Evolutionary conservation across 2,113 vertebrate species (phyloP).

Genomic region (Monarcha castaneiventris): DNA sequence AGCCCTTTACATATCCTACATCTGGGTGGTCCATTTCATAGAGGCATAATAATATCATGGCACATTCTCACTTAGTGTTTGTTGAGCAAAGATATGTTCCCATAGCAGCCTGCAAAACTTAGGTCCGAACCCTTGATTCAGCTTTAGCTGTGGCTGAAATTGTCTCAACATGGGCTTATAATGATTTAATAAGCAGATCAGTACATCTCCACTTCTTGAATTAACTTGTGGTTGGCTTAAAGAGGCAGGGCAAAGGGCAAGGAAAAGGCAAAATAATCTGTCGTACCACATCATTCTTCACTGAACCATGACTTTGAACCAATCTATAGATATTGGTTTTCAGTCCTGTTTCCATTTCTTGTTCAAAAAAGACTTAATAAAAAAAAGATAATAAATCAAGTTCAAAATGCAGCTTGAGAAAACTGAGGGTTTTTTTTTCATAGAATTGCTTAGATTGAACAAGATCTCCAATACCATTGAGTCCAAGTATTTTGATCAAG

Average conservation of each 20-base stretch:
- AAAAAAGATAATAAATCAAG: background rate
- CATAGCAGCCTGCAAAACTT: conserved; percentile 31
- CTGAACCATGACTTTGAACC: background rate
- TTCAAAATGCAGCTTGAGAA: background rate
- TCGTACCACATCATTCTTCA: background rate
- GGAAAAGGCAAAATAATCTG: background rate
- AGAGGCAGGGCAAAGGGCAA: background rate
- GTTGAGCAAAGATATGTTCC: background rate
- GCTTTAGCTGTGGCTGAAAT: background rate
- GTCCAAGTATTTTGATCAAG: background rate
- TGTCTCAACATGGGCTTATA: background rate
- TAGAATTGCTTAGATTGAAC: background rate
- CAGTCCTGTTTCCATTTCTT: background rate
- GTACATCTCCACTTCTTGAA: background rate
- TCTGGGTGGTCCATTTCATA: background rate
- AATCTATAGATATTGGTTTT: background rate
- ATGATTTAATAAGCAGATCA: background rate
- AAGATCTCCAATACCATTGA: background rate
- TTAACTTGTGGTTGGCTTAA: background rate
- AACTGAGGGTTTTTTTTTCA: background rate
- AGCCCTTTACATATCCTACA: background rate
- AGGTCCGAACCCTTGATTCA: background rate
- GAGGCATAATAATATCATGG: background rate
- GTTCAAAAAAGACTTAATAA: background rate
- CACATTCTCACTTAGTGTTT: background rate